Percentiles rank a stretch among this genome's conserved stretches.
Conservation (phyloP, 2,888 invertebrate genomes). For the Carterocephalus palaemon region DNA sequence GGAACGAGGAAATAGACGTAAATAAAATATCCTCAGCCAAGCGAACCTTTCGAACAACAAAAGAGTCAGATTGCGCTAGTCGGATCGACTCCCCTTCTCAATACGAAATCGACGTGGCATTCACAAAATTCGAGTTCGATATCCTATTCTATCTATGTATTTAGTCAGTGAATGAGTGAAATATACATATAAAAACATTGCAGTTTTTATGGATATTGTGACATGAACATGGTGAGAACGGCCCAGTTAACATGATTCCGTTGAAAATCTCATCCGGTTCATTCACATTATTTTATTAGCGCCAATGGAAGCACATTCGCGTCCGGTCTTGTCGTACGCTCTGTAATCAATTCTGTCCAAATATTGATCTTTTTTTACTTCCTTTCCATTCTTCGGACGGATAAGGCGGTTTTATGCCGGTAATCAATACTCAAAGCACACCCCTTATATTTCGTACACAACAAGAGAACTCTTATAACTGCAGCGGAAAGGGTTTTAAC, state of each 20-base stretch:
- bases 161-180: constrained; percentile 30
- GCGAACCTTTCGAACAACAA: constrained; percentile 29
- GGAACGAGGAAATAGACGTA: constrained; percentile 20
- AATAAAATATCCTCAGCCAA: constrained; percentile 28
- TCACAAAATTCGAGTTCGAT: constrained; percentile 51
- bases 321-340: constrained; percentile 65
- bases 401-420: constrained; percentile 58
- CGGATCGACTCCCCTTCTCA: constrained; percentile 39
- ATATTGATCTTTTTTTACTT: constrained; percentile 76
- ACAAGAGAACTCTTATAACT: constrained; percentile 30
- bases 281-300: constrained; percentile 62
- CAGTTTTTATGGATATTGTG: constrained; percentile 51
- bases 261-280: constrained; percentile 73
- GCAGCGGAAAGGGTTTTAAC: constrained; percentile 11
- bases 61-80: constrained; percentile 30
- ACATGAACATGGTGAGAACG: constrained; percentile 61
- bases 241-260: constrained; percentile 66
- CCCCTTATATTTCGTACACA: constrained; percentile 44
- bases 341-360: constrained; percentile 73
- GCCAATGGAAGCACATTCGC: constrained; percentile 55
- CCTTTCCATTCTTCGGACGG: constrained; percentile 57
- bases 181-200: constrained; percentile 40
- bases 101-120: constrained; percentile 47
- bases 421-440: constrained; percentile 57
- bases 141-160: constrained; percentile 61